phyloP scores from a whole-genome alignment of 2,888 invertebrate species.

The Philaethria dido region DNA sequence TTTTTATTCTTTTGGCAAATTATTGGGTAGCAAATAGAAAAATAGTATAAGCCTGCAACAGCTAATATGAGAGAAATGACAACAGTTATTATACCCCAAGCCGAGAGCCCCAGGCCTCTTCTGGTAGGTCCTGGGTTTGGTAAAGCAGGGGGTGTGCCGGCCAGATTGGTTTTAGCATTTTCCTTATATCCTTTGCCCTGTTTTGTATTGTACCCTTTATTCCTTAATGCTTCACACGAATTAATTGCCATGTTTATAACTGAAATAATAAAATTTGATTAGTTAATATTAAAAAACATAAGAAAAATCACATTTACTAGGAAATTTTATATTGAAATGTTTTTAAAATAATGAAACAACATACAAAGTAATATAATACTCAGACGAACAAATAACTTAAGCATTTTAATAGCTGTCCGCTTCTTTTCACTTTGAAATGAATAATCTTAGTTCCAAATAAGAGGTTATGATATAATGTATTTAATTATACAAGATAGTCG shows the following conservation, averaged over 20 bases:
- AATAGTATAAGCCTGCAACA: conserved; percentile 84
- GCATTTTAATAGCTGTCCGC: conserved; percentile 50
- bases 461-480: neutral
- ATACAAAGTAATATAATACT: conserved; percentile 64
- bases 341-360: conserved; percentile 41
- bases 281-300: neutral
- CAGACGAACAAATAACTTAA: conserved; percentile 58
- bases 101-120: conserved; percentile 82
- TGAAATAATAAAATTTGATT: conserved; percentile 27
- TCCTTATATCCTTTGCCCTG: conserved; percentile 43
- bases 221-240: conserved; percentile 36
- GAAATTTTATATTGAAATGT: neutral
- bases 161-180: conserved; percentile 51
- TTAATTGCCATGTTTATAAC: conserved; percentile 34
- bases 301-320: neutral
- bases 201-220: conserved; percentile 36
- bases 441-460: neutral
- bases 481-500: neutral
- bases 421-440: neutral
- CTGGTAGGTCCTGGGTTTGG: conserved; percentile 58
- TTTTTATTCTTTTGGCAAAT: conserved; percentile 83
- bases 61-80: conserved; percentile 78
- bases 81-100: conserved; percentile 86
- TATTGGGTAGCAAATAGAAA: conserved; percentile 86
- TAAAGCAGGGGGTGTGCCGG: conserved; percentile 11